These are phyloP conservation scores for Aproaerema taeniolella DNA, from an alignment of 2,888 invertebrate genomes.

Conservation along the genomic window DNA sequence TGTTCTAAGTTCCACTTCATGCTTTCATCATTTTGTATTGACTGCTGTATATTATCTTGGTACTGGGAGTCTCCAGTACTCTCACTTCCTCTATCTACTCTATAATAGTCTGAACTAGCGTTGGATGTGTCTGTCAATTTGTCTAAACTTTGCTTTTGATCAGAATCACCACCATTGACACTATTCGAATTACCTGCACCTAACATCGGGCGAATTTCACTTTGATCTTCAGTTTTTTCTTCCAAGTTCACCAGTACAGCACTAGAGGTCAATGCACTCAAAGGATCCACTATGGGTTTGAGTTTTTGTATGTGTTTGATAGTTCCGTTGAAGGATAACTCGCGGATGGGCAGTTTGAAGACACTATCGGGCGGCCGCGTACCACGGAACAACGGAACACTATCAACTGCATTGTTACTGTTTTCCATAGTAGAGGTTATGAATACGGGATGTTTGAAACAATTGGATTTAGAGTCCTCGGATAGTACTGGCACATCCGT, in stretches of 20 bases:
- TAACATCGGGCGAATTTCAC: slow-evolving; percentile 17
- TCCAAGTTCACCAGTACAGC: slow-evolving; percentile 34
- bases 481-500: slow-evolving; percentile 50
- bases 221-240: slow-evolving; percentile 2
- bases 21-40: slow-evolving; percentile 35
- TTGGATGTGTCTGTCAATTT: slow-evolving; percentile 26
- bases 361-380: slow-evolving; percentile 50
- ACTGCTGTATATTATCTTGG: slow-evolving; percentile 39
- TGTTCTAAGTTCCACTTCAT: slow-evolving; percentile 60
- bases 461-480: slow-evolving; percentile 53
- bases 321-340: slow-evolving; percentile 69
- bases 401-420: slow-evolving; percentile 71
- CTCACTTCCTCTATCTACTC: slow-evolving; percentile 41
- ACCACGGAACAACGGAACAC: slow-evolving; percentile 57
- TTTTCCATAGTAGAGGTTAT: slow-evolving; percentile 74
- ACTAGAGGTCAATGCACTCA: slow-evolving; percentile 50
- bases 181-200: too few species aligned
- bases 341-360: slow-evolving; percentile 66
- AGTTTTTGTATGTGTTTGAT: slow-evolving; percentile 66
- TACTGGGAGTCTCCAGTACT: slow-evolving; percentile 54
- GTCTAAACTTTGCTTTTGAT: slow-evolving; percentile 14
- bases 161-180: slow-evolving; percentile 23
- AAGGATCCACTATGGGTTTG: slow-evolving; percentile 65
- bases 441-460: slow-evolving; percentile 53
- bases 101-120: slow-evolving; percentile 30